These are phyloP conservation scores for Platichthys stellatus DNA, from an alignment of 2,113 vertebrate species.

Conservation along the genomic window DNA sequence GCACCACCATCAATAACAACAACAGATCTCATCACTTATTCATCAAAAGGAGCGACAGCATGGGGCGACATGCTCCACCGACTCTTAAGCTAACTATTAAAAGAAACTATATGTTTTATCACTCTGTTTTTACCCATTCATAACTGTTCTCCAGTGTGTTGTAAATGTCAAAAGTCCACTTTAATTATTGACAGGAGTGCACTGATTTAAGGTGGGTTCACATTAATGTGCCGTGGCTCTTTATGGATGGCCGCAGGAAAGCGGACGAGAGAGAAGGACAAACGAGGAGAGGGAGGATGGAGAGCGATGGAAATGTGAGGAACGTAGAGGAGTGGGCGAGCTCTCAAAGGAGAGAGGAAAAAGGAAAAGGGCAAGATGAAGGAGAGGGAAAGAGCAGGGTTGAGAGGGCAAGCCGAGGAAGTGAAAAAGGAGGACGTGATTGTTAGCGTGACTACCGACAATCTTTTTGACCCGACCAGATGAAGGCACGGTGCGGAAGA, in stretches of 20 bases:
- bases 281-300: neutral
- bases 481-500: conserved; percentile 4
- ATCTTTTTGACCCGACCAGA: conserved; percentile 29
- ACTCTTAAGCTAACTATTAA: conserved; percentile 48
- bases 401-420: conserved; percentile 23
- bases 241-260: neutral
- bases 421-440: conserved; percentile 19
- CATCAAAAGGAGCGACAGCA: conserved; percentile 44
- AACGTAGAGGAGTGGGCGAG: neutral
- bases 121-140: conserved; percentile 7
- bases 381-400: neutral
- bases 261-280: neutral
- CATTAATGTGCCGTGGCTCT: conserved; percentile 7
- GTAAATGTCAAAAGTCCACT: conserved; percentile 28
- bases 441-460: conserved; percentile 35
- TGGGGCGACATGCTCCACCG: conserved; percentile 12
- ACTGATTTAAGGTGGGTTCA: conserved; percentile 30
- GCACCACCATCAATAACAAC: conserved; percentile 26
- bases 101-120: conserved; percentile 23
- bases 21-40: conserved; percentile 53
- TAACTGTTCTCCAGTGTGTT: conserved; percentile 18
- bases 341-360: neutral
- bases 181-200: conserved; percentile 38
- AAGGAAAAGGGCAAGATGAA: neutral
- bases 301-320: neutral